Evolutionary conservation across 1,140 invertebrate genomes (phyloP).

Genomic region (Drosophila arizonae): DNA sequence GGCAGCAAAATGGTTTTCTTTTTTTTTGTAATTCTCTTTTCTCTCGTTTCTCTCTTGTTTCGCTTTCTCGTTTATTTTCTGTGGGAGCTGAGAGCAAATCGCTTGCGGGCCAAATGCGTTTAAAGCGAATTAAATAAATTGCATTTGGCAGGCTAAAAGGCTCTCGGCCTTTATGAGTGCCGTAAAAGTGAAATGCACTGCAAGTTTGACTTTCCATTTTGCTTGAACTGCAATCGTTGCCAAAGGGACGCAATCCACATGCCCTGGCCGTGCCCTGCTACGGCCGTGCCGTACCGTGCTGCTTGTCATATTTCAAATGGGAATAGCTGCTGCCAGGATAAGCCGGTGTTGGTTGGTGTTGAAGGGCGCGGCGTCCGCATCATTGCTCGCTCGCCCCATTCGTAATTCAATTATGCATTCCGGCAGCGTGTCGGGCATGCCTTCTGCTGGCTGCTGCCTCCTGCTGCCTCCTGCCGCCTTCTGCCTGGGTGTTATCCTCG

Average conservation of each 20-base stretch:
- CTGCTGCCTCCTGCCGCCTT: conserved; percentile 10
- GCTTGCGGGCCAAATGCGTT: background rate
- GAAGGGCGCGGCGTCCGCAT: conserved; percentile 23
- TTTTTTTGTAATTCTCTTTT: background rate
- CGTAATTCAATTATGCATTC: conserved; percentile 77
- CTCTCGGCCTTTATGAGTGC: background rate
- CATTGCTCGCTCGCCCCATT: conserved; percentile 41
- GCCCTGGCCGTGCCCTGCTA: background rate
- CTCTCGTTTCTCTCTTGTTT: too few species aligned
- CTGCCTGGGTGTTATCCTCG: conserved; percentile 1
- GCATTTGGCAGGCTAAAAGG: background rate
- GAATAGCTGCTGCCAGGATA: conserved; percentile 1
- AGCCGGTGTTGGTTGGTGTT: conserved; percentile 1
- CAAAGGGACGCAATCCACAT: background rate
- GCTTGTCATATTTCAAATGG: conserved; percentile 19
- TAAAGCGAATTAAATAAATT: conserved; percentile 9
- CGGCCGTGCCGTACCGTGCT: background rate
- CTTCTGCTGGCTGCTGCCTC: conserved; percentile 6
- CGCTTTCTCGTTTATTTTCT: too few species aligned
- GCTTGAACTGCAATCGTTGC: conserved; percentile 9
- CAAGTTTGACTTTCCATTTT: background rate
- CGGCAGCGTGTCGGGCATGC: conserved; percentile 62
- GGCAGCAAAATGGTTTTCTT: background rate
- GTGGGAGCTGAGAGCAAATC: too few species aligned
- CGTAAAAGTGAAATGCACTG: background rate